Base-by-base conservation (phyloP, 2,888 invertebrate species). In the Melinaea marsaeus region DNA sequence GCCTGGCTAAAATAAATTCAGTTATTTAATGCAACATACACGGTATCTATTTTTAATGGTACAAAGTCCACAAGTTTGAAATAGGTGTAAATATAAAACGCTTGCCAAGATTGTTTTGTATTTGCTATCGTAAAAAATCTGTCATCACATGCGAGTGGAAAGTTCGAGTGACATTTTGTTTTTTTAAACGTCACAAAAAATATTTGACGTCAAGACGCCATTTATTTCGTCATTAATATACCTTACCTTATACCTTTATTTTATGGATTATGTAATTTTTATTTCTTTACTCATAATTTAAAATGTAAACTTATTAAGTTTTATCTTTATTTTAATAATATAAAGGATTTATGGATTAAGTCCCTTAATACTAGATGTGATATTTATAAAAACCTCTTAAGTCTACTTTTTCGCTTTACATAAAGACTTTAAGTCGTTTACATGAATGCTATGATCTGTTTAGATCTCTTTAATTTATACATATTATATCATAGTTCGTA, bases 31-130 rank as follows among this genome's bases (percentile, higher is more conserved):
- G 5, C 51, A 9, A 7, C 42, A 42, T 42, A 42, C 11, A 42
- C 7, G 42, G 4, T 51, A 32, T 51, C 32, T 51, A 51, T 51
- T 51, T 51, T 32, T 51, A 4, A 51, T 32, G n/a, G 51, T 32
- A 9, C 60, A 42, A 60, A 60, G 60, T 60, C 60, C 60, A 37
- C 13, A 45, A 42, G 57, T 61, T 60, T 54, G 45, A 62, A 66
- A 64, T 66, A 66, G 58, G 51, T 61, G 46, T 61, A 13, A 37
- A 55, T 48, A 57, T 51, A 57, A 32, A 32, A 51, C 51, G 22
- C 37, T 54, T 61, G 59, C 64, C 64, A 64, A 64, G 61, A 58
- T 45, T 9, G 13, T 51, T 51, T 51, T 51, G 3, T 51, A 51
- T 51, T 22, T 32, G 51, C 51, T 51, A 32, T 9, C 51, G 32